A percentile compares a stretch with the other conserved stretches of the same genome.
These are phyloP conservation scores for Sciurus carolinensis DNA, from an alignment of 2,797 vertebrate species.

Conservation along the genomic window DNA sequence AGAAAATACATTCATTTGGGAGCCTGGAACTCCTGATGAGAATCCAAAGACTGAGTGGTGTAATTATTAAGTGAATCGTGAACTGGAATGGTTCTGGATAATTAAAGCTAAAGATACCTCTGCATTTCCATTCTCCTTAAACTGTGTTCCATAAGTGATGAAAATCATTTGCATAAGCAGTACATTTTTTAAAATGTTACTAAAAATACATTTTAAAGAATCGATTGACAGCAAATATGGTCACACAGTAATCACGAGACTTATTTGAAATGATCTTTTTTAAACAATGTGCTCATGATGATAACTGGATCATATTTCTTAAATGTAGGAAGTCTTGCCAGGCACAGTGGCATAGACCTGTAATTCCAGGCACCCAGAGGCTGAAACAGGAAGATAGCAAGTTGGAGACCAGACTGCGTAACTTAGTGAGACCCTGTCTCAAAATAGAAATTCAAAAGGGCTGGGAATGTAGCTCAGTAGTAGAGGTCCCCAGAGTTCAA, in stretches of 20 bases:
- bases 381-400: too few species aligned
- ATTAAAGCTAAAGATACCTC: not conserved
- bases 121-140: not conserved
- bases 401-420: too few species aligned
- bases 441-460: too few species aligned
- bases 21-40: not conserved
- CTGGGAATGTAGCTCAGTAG: too few species aligned
- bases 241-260: not conserved
- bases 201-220: not conserved
- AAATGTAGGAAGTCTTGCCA: not conserved
- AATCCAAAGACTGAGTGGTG: not conserved
- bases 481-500: too few species aligned
- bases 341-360: too few species aligned
- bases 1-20: not conserved
- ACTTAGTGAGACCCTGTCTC: too few species aligned
- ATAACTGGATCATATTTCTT: not conserved
- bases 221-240: not conserved
- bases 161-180: not conserved
- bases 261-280: not conserved
- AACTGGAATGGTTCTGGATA: not conserved
- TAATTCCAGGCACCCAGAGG: too few species aligned
- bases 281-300: not conserved
- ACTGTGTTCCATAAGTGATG: not conserved
- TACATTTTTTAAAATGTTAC: not conserved
- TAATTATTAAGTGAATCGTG: not conserved